A percentile compares a stretch with the other conserved stretches of the same genome.
Conservation (phyloP, 2,113 vertebrate species). For the Gymnocephalus cernua region DNA sequence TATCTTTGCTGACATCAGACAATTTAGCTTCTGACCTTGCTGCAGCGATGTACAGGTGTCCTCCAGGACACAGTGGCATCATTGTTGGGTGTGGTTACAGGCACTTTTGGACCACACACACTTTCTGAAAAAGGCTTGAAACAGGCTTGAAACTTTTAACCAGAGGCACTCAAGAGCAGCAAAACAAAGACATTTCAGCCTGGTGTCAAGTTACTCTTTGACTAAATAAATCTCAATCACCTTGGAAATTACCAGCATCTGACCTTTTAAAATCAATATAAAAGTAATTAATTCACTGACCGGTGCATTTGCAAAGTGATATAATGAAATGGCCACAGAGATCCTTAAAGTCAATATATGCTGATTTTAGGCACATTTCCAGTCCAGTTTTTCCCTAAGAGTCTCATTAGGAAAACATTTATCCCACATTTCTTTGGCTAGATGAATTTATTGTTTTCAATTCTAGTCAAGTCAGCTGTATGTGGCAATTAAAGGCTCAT, state of each 20-base stretch:
- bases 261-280: constrained; percentile 12
- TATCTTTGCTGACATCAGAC: no score
- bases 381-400: not conserved
- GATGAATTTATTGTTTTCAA: not conserved
- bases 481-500: not conserved
- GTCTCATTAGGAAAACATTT: not conserved
- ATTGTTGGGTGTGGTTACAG: not conserved
- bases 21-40: not conserved
- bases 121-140: no score
- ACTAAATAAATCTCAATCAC: not conserved
- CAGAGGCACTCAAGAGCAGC: not conserved
- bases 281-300: constrained; percentile 28
- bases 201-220: not conserved
- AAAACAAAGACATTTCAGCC: not conserved
- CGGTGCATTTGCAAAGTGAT: constrained; percentile 23
- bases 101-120: not conserved
- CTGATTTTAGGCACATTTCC: constrained; percentile 1
- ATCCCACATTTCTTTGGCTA: not conserved
- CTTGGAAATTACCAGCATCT: not conserved
- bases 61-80: not conserved
- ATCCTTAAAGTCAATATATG: constrained; percentile 17
- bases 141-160: not conserved
- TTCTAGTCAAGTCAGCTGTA: constrained; percentile 1
- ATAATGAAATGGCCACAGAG: not conserved
- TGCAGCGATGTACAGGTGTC: not conserved